Percentiles rank a stretch among this genome's conserved stretches.
Conservation (phyloP, 1,140 invertebrate genomes). For the Drosophila pallidifrons region DNA sequence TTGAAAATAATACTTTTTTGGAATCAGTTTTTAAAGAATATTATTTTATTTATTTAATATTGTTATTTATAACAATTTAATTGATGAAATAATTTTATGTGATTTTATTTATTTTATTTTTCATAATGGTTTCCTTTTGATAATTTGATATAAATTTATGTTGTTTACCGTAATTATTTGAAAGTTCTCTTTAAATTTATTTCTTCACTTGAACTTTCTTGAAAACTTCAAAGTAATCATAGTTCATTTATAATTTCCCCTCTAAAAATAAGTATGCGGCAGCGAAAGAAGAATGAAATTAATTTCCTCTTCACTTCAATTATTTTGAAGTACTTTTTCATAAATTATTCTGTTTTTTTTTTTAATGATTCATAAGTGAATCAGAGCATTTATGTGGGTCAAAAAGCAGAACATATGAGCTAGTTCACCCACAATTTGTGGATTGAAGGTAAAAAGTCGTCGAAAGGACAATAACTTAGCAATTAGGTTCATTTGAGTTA, state of each 20-base stretch:
- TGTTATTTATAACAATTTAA: no score
- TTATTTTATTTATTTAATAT: no score
- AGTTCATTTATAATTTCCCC: constrained; percentile 1
- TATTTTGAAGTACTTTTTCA: constrained; percentile 15
- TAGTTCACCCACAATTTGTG: background rate
- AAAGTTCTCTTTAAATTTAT: background rate
- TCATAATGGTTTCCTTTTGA: no score
- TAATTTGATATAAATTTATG: no score
- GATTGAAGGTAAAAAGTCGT: background rate
- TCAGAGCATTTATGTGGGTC: constrained; percentile 10
- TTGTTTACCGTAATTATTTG: background rate
- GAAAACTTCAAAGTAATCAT: background rate
- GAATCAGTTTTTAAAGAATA: no score
- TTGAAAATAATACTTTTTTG: no score
- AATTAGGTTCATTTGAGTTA: constrained; percentile 13
- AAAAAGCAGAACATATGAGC: background rate
- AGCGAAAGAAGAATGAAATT: background rate
- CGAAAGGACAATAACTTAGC: constrained; percentile 3
- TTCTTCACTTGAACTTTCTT: background rate
- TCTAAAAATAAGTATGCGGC: background rate
- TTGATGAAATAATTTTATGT: no score
- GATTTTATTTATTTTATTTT: no score
- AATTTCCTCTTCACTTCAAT: constrained; percentile 9
- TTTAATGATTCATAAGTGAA: background rate
- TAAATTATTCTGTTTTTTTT: constrained; percentile 4